phyloP scores from a whole-genome alignment of 2,113 vertebrate genomes.

The Cephalopholis sonnerati region DNA sequence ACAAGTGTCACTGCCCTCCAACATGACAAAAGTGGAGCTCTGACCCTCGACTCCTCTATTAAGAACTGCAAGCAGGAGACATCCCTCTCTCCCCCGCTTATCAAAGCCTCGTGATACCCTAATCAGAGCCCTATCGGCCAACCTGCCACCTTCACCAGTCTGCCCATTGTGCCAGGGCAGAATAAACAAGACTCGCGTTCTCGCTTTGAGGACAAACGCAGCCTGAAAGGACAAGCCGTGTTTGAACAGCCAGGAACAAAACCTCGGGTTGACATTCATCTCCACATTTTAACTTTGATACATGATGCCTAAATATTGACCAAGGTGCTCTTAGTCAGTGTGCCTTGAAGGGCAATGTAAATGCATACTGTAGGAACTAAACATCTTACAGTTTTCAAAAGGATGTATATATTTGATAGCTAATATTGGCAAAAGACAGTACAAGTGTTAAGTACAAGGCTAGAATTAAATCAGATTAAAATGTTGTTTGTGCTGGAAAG shows the following conservation, averaged over 20 bases:
- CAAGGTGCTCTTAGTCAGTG: slow-evolving; percentile 32
- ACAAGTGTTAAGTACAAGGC: neutral
- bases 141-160: slow-evolving; percentile 59
- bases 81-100: slow-evolving; percentile 46
- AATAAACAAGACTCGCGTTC: slow-evolving; percentile 64
- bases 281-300: slow-evolving; percentile 46
- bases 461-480: slow-evolving; percentile 17
- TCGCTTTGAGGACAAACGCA: slow-evolving; percentile 60
- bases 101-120: slow-evolving; percentile 63
- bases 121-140: slow-evolving; percentile 70
- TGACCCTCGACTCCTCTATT: slow-evolving; percentile 51
- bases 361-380: slow-evolving; percentile 20
- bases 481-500: neutral
- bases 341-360: slow-evolving; percentile 34
- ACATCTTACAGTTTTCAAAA: slow-evolving; percentile 12
- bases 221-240: slow-evolving; percentile 64
- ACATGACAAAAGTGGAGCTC: slow-evolving; percentile 49
- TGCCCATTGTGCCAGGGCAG: slow-evolving; percentile 45
- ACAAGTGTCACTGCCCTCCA: slow-evolving; percentile 17
- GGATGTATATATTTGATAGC: neutral
- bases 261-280: slow-evolving; percentile 61
- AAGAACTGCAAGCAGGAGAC: slow-evolving; percentile 40
- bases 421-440: slow-evolving; percentile 39
- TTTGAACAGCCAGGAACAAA: slow-evolving; percentile 72
- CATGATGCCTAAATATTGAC: slow-evolving; percentile 71